Evolutionary conservation across 1,140 invertebrate genomes (phyloP).

Genomic region (Brevipalpus yothersi): DNA sequence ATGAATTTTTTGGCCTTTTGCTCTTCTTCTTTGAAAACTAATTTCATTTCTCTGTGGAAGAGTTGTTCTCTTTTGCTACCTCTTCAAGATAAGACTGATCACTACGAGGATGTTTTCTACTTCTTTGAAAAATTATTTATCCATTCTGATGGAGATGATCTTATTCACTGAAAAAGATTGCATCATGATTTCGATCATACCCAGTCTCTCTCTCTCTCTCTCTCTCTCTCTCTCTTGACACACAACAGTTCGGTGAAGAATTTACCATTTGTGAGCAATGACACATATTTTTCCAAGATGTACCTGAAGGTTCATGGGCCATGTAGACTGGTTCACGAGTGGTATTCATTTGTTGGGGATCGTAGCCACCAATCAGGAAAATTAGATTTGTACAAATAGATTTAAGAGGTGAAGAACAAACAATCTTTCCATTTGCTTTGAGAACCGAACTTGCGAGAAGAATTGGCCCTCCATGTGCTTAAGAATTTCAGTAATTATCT

Average conservation of each 20-base stretch:
- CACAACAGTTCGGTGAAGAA: background rate
- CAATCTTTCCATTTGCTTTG: background rate
- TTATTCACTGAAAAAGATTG: too few species aligned
- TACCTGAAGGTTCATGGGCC: constrained; percentile 57
- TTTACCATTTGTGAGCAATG: constrained; percentile 24
- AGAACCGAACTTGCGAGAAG: background rate
- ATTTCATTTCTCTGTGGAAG: too few species aligned
- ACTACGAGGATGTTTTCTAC: too few species aligned
- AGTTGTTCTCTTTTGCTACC: too few species aligned
- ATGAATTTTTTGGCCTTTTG: too few species aligned
- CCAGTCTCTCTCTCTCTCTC: too few species aligned
- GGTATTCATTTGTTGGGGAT: background rate
- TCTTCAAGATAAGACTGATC: too few species aligned
- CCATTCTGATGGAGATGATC: too few species aligned
- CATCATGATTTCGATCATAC: too few species aligned
- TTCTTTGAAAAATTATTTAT: too few species aligned
- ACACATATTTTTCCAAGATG: constrained; percentile 35
- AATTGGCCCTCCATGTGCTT: background rate
- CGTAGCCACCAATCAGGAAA: background rate
- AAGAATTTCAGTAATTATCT: background rate
- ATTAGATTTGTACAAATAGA: background rate
- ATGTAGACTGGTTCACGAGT: constrained; percentile 40
- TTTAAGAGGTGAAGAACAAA: background rate
- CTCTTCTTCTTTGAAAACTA: too few species aligned
- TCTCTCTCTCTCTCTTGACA: too few species aligned